Percentiles rank a stretch among this genome's conserved stretches.
phyloP scores from a whole-genome alignment of 1,140 invertebrate genomes.

The Plectrocnemia conspersa region DNA sequence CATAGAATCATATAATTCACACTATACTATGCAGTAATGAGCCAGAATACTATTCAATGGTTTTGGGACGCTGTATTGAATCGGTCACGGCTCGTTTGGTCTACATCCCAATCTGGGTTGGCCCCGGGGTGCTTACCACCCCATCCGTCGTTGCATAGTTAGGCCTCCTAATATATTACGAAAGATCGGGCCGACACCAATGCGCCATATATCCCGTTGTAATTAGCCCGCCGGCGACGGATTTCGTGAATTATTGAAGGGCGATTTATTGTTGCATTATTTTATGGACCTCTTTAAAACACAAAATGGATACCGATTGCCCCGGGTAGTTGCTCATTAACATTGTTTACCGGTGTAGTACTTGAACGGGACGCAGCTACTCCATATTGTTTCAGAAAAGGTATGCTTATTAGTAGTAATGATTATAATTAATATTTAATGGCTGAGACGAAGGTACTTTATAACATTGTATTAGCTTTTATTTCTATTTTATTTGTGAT shows the following conservation, averaged over 20 bases:
- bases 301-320: slow-evolving; percentile 6
- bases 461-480: neutral
- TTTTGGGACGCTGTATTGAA: no score
- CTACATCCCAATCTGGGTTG: no score
- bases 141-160: neutral
- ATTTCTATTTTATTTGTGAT: neutral
- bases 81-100: slow-evolving; percentile 15
- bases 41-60: no score
- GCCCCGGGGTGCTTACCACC: neutral
- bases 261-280: slow-evolving; percentile 4
- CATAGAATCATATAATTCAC: no score
- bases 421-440: no score
- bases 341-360: slow-evolving; percentile 7
- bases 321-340: slow-evolving; percentile 9
- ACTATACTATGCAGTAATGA: no score
- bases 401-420: no score
- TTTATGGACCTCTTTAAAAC: slow-evolving; percentile 12
- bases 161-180: slow-evolving; percentile 6
- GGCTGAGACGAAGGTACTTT: neutral
- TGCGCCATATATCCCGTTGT: slow-evolving; percentile 16
- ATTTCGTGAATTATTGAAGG: slow-evolving; percentile 10
- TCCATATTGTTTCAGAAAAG: no score
- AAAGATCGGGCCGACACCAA: neutral
- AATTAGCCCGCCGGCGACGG: slow-evolving; percentile 7
- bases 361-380: no score